Evolutionary conservation across 2,888 invertebrate species (phyloP), one percentile per base, ranked within the genome.

Genomic region (Spodoptera picta): DNA sequence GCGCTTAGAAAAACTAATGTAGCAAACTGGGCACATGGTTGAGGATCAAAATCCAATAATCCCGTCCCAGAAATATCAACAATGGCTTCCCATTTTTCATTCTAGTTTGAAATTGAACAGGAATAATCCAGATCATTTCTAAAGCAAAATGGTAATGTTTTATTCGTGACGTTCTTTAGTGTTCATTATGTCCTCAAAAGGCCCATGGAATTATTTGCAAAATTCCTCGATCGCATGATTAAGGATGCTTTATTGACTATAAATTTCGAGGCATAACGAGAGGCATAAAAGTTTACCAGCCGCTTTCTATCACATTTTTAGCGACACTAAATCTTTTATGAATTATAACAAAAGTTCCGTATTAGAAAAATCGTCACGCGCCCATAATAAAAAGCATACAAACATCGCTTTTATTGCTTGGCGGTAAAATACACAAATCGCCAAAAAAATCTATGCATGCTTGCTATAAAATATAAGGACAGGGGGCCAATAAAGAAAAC

Each of bases 371-470:
- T 86, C 83, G 87, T 91, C 91, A 91, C 90, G 91, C 84, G 74
- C 80, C 75, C 68, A 80, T 83, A 89, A 90, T 92, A 93, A 93
- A 91, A 89, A 81, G 75, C 84, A 86, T 89, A 86, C 91, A 91
- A 92, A 91, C 88, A 89, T 82, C 80, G 74, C 68, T 89, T 91
- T 92, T 92, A 92, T 91, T 87, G 86, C 85, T 62, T 60, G 77
- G 69, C 83, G 86, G 87, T 90, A 90, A 91, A 91, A 90, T 87
- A 90, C 87, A 88, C 89, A 90, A 90, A 92, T 91, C 87, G 83
- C 83, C 83, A 83, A 87, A 90, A 91, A 92, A 90, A 87, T 91
- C 91, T 91, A 92, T 91, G 90, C 90, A 92, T 91, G 86, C 85
- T 81, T 73, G 81, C 86, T 83, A 89, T 90, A 91, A 92, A 92